Percentiles rank a stretch among this genome's conserved stretches.
Evolutionary conservation across 92 coral and sea anemone genomes (phyloP).

Genomic region (Phenganax marumi): DNA sequence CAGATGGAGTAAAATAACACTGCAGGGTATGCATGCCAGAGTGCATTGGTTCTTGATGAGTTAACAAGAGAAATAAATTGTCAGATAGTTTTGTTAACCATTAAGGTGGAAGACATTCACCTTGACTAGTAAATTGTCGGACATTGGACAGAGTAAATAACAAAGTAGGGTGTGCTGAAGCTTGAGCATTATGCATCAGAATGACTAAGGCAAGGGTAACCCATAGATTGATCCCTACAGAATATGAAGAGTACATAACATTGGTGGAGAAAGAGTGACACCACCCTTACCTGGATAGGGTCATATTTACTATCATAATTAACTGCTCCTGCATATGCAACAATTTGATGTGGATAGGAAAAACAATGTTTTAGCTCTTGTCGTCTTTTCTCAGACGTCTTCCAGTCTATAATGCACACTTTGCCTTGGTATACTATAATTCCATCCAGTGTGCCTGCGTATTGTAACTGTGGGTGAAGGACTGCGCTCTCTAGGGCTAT

Average conservation of each 20-base stretch:
- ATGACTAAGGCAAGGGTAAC: too few relatives aligned
- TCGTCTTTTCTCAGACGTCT: conserved; percentile 76
- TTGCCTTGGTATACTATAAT: conserved; percentile 70
- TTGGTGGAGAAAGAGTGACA: neutral
- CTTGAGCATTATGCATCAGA: too few relatives aligned
- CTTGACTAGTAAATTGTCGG: too few relatives aligned
- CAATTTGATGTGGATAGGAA: conserved; percentile 87
- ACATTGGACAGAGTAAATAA: too few relatives aligned
- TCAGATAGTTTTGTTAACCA: too few relatives aligned
- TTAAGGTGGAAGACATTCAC: too few relatives aligned
- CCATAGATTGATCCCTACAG: neutral
- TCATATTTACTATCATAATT: conserved; percentile 73
- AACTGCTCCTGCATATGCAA: conserved; percentile 90
- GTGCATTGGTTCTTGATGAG: too few relatives aligned
- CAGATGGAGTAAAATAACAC: too few relatives aligned
- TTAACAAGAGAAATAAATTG: too few relatives aligned
- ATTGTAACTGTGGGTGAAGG: conserved; percentile 69
- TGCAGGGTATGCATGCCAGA: too few relatives aligned
- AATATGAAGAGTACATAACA: neutral
- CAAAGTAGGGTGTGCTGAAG: too few relatives aligned
- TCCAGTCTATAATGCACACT: conserved; percentile 87
- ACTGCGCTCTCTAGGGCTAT: conserved; percentile 85
- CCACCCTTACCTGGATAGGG: conserved; percentile 74
- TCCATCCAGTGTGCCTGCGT: conserved; percentile 88
- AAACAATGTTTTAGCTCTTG: conserved; percentile 71